phyloP scores from a whole-genome alignment of 2,888 invertebrate species.

The Pristionchus maxplancki region DNA sequence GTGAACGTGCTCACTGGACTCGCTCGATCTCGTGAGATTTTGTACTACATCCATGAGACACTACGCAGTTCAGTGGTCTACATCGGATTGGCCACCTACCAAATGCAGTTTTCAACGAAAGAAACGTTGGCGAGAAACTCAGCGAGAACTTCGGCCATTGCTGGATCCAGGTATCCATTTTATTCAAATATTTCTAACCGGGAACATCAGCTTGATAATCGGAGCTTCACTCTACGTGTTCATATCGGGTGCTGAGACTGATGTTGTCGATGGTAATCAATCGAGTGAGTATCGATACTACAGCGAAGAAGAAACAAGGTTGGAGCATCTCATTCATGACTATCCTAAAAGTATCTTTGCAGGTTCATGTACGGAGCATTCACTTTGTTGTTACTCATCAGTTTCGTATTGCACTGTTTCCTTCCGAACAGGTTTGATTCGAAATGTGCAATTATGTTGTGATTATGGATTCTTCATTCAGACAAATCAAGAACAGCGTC shows the following conservation, averaged over 20 bases:
- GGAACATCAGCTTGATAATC: neutral
- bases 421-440: neutral
- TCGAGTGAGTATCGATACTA: neutral
- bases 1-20: constrained; percentile 8
- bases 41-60: too few relatives aligned
- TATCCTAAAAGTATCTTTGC: neutral
- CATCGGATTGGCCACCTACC: neutral
- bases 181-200: neutral
- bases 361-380: constrained; percentile 28
- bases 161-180: neutral
- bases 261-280: neutral
- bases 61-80: neutral
- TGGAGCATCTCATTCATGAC: too few relatives aligned
- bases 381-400: neutral
- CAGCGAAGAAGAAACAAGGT: constrained; percentile 18
- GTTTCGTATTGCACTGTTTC: constrained; percentile 1
- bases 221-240: neutral
- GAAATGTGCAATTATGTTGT: neutral
- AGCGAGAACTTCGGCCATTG: constrained; percentile 10
- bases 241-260: neutral
- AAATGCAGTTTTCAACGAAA: constrained; percentile 45
- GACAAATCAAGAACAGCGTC: constrained; percentile 23
- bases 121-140: constrained; percentile 43
- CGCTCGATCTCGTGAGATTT: constrained; percentile 3
- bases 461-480: neutral